Evolutionary conservation across 1,140 invertebrate genomes (phyloP).

Genomic region (Drosophila kanapiae): DNA sequence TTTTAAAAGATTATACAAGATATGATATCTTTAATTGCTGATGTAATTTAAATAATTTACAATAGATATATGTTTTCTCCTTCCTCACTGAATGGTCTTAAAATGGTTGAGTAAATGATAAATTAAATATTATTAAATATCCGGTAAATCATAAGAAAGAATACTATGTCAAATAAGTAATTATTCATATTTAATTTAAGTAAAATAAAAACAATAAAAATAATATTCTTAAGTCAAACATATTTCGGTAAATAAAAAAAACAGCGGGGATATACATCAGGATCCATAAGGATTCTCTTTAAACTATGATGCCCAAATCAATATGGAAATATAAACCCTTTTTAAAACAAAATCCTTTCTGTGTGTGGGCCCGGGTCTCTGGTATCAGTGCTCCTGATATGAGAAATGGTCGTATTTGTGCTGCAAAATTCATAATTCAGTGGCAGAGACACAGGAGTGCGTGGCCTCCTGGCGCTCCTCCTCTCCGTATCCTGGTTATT

Average conservation of each 20-base stretch:
- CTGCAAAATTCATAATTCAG: slow-evolving; percentile 69
- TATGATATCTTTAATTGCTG: too few species aligned
- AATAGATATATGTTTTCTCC: too few species aligned
- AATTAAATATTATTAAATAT: too few species aligned
- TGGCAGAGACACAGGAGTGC: slow-evolving; percentile 42
- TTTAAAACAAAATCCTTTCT: not conserved
- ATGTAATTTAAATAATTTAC: too few species aligned
- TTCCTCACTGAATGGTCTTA: too few species aligned
- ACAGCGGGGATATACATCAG: too few species aligned
- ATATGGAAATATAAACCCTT: not conserved
- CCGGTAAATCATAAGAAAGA: too few species aligned
- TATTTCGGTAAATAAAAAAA: too few species aligned
- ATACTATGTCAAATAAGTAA: too few species aligned
- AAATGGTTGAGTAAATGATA: too few species aligned
- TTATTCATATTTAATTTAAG: not conserved
- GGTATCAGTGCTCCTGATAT: slow-evolving; percentile 38
- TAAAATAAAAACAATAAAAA: not conserved
- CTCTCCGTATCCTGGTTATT: slow-evolving; percentile 45
- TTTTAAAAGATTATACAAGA: too few species aligned
- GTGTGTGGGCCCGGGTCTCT: slow-evolving; percentile 7
- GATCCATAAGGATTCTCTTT: not conserved
- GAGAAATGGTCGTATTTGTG: slow-evolving; percentile 58
- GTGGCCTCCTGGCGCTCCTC: slow-evolving; percentile 13
- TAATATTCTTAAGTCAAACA: too few species aligned
- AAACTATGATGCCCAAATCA: not conserved